Conservation (phyloP, 1,140 invertebrate species). For the Mya arenaria region DNA sequence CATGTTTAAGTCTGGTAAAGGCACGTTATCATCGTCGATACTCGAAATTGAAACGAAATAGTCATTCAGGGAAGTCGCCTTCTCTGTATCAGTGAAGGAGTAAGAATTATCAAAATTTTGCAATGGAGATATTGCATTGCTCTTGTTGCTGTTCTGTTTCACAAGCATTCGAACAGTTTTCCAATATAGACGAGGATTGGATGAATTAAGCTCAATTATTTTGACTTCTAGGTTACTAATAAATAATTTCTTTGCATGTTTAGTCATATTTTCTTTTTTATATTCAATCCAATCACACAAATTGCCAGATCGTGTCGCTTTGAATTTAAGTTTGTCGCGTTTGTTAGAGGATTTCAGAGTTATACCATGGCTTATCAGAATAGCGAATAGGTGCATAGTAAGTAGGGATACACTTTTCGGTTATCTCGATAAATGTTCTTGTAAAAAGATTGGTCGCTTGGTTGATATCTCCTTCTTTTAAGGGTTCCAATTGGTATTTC, state of each 20-base stretch:
- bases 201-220: background rate
- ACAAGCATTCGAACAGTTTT: background rate
- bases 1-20: background rate
- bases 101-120: background rate
- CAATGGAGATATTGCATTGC: background rate
- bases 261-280: slow-evolving; percentile 9
- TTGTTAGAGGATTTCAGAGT: background rate
- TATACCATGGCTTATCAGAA: background rate
- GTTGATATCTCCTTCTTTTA: background rate
- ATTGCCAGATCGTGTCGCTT: background rate
- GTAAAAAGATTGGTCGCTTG: background rate
- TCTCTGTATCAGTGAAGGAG: background rate
- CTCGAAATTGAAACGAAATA: slow-evolving; percentile 32
- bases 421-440: background rate
- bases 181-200: background rate
- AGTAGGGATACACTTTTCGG: background rate
- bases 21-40: background rate
- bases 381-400: background rate
- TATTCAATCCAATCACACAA: background rate
- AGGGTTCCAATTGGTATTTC: background rate
- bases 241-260: background rate
- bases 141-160: background rate
- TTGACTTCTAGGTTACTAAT: background rate
- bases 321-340: background rate
- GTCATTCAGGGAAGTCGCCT: background rate